Evolutionary conservation across 2,888 invertebrate genomes (phyloP), one percentile per base, ranked within the genome.

Genomic region (Coecobrya sp.): DNA sequence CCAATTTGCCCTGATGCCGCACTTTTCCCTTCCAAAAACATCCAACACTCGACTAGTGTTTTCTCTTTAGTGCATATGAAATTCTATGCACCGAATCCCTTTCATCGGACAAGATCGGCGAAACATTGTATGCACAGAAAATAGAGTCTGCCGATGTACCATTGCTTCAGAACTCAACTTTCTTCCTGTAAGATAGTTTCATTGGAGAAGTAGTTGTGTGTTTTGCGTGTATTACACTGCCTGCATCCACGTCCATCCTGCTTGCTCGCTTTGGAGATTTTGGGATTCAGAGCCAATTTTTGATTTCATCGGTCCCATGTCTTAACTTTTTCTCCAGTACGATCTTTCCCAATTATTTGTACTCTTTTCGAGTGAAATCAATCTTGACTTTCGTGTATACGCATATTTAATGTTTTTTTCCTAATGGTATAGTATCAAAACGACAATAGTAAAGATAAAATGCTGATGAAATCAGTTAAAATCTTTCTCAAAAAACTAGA

Each of bases 301-400:
- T 89, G 84, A 84, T 89, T 89, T 89, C 89, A 89, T 89, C 89
- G 70, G 84, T 89, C 30, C 87, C 62, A 62, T 19, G 62, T 81
- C 81, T 81, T 45, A 79, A 65, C 65, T 79, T 65, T 65, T 45
- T 68, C 49, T 76, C 73, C 36, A 55, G 13, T 45, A 65, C 62
- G 65, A 79, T 79, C 65, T 79, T 22, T 62, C 30, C 62, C 65
- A 88, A 88, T 79, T 79, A 88, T 73, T 79, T 42, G 22, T 55
- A 19, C 55, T 73, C 42, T 13, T 10, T 45, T n/a, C 45, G 27
- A 70, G 19, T 52, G 73, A 76, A 87, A 87, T 87, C 86, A 87
- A 59, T 87, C 76, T 76, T 87, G 76, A 55, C n/a, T 55, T 85
- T 68, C 11, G n/a, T 81, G 55, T n/a, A 55, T n/a, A n/a, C 13